Evolutionary conservation across 2,888 invertebrate species (phyloP), one percentile per base, ranked within the genome.

Genomic region (Julus scanicus): DNA sequence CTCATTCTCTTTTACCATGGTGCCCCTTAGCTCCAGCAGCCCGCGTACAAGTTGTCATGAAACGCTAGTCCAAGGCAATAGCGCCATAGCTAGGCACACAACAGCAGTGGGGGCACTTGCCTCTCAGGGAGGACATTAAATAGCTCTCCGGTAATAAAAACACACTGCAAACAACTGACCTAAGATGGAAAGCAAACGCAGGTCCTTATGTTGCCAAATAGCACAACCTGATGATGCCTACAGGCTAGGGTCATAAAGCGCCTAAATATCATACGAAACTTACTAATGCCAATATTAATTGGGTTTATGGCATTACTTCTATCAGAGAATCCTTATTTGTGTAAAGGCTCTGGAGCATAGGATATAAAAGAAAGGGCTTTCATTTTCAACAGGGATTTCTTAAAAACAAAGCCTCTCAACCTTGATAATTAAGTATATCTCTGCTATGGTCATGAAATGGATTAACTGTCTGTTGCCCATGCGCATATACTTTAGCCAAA

Each of bases 51-150:
- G 29, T 29, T 71, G 71, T 71, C 71, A 71, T 29, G 71, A 71
- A 71, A 29, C 2, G 71, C 71, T 6, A 71, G 29, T 71, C 71
- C n/a, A 29, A 29, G 6, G 71, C 71, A 71, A 71, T 71, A 71
- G 29, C 71, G 9, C 57, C n/a, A 15, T 15, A 53, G 57, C n/a
- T 44, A 17, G 9, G 57, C 57, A 63, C 71, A 71, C 71, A 71
- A 71, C 71, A 71, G 71, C 71, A 71, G 71, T 71, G 71, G 71
- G 71, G 71, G 71, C 71, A 71, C 71, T 71, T 71, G 71, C 71
- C 11, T 71, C 29, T 71, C 11, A 29, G 71, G 71, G 71, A 71
- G 71, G 71, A 29, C 71, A 71, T 71, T 71, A 71, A 71, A 71
- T 71, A 29, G 71, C 71, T 71, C 71, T 71, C 29, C 71, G 29